Percentiles rank a stretch among this genome's conserved stretches.
Evolutionary conservation across 2,888 invertebrate genomes (phyloP).

Genomic region (Gibbula magus): DNA sequence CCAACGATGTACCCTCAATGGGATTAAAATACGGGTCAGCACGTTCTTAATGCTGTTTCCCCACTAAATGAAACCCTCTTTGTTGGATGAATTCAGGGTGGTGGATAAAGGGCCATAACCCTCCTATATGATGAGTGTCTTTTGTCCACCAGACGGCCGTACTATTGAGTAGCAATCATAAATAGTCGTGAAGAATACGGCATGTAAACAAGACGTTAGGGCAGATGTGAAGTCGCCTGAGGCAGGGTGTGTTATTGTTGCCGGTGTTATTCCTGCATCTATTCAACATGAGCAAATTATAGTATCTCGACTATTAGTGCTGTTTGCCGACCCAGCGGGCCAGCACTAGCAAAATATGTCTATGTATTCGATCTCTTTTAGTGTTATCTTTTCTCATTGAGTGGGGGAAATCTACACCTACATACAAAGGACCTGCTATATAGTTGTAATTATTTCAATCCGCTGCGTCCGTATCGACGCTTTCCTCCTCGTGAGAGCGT

Average conservation of each 20-base stretch:
- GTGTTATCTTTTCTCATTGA: constrained; percentile 20
- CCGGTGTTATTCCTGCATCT: constrained; percentile 6
- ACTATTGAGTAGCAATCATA: constrained; percentile 2
- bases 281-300: constrained; percentile 10
- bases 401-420: constrained; percentile 15
- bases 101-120: neutral
- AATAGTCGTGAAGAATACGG: constrained; percentile 10
- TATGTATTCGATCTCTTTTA: constrained; percentile 7
- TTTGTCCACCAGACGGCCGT: constrained; percentile 1
- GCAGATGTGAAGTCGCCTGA: constrained; percentile 6
- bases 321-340: constrained; percentile 12
- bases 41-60: neutral
- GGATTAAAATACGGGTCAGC: constrained; percentile 1
- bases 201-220: neutral
- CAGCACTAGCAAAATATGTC: neutral
- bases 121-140: constrained; percentile 9
- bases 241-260: constrained; percentile 17
- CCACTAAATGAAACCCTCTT: constrained; percentile 6
- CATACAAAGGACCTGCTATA: neutral
- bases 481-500: neutral
- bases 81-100: constrained; percentile 9
- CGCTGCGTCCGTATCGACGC: neutral
- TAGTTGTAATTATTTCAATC: constrained; percentile 9
- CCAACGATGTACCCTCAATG: constrained; percentile 5
- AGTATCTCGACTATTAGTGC: neutral